Percentiles rank a stretch among this genome's conserved stretches.
phyloP scores from a whole-genome alignment of 2,888 invertebrate species.

The Chaetoderma sp. region DNA sequence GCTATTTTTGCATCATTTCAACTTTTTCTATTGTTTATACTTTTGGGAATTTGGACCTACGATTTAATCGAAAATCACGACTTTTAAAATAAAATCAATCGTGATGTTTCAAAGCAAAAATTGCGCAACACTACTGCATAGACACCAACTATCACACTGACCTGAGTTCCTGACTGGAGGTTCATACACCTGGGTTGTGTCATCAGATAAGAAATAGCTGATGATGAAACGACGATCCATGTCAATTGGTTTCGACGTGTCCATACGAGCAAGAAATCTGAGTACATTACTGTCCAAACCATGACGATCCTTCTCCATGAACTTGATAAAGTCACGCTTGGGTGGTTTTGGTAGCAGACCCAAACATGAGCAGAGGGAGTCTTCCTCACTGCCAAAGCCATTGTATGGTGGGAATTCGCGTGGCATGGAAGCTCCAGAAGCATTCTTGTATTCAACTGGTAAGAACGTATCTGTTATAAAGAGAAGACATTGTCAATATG shows the following conservation, averaged over 20 bases:
- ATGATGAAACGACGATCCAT: constrained; percentile 67
- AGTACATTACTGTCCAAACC: constrained; percentile 83
- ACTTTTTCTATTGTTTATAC: background rate
- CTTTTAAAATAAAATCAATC: background rate
- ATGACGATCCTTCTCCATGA: constrained; percentile 80
- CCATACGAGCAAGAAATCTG: constrained; percentile 83
- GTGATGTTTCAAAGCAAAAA: too few species aligned
- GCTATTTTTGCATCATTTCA: too few species aligned
- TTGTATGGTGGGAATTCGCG: constrained; percentile 84
- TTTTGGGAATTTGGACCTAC: background rate
- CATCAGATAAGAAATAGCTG: constrained; percentile 69
- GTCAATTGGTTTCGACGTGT: constrained; percentile 75
- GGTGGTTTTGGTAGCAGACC: constrained; percentile 84
- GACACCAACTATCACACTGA: constrained; percentile 32
- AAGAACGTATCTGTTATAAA: constrained; percentile 73
- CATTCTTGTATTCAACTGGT: constrained; percentile 70
- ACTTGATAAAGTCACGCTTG: constrained; percentile 82
- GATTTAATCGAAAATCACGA: background rate
- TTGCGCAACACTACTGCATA: too few species aligned
- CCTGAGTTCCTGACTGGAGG: constrained; percentile 69
- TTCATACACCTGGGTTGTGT: constrained; percentile 68
- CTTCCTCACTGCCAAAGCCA: constrained; percentile 89
- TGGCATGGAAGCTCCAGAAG: constrained; percentile 4
- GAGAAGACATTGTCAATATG: background rate
- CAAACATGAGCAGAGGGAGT: constrained; percentile 88